Evolutionary conservation across 2,113 vertebrate genomes (phyloP), one percentile per base, ranked within the genome.

Genomic region (Condylura cristata): DNA sequence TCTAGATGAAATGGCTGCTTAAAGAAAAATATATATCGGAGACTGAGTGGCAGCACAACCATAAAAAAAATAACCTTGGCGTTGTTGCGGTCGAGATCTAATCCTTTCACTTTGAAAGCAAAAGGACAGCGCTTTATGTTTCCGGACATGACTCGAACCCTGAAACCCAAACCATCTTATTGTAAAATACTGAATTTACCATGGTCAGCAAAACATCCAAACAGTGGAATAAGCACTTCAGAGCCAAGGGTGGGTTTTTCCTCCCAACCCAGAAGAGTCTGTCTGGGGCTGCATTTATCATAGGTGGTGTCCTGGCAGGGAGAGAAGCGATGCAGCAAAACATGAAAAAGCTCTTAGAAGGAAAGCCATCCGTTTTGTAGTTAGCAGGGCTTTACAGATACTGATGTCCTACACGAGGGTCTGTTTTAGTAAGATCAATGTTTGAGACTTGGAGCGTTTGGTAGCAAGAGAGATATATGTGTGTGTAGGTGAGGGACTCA

Each of bases 81-180:
- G 18, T 53, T 17, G n/a, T 26, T 30, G 68, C 48, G 79, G 75
- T 16, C 5, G 51, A 89, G 89, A 76, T 46, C 90, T 61, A 51
- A 53, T 46, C n/a, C 90, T 82, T 90, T 65, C 46, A 17, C 13
- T 94, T 96, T 95, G 48, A n/a, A 24, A 10, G 61, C 92, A 85
- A 71, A 84, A 97, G 53, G 89, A 65, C 63, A 85, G 26, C 1
- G 4, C 97, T 93, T 96, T 94, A 91, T 93, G 58, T 95, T 79
- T 98, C 96, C 78, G 96, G 96, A 97, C 95, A 97, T 93, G 75
- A 87, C 95, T 93, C 79, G 91, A 97, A 97, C 96, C 53, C 90
- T 97, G 97, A 94, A 97, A 97, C 90, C 93, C 92, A 97, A 97
- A 96, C 93, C 91, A 92, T 90, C 92, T 90, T 78, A 91, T 93